phyloP scores from a whole-genome alignment of 2,888 invertebrate genomes.

The Pilophorus perplexus region DNA sequence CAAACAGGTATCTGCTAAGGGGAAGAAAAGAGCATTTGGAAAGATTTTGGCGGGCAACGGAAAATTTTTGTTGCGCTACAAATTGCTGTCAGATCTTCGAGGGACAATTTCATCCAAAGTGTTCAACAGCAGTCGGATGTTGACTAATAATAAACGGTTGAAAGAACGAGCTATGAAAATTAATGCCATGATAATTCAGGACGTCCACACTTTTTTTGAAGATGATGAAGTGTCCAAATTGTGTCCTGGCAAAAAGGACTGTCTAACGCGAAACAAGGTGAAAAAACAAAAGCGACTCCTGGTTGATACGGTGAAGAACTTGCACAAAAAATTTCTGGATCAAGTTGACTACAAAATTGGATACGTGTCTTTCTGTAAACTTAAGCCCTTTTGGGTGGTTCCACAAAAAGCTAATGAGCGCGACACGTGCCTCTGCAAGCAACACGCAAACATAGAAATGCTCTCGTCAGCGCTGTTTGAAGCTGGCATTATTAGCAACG shows the following conservation, averaged over 20 bases:
- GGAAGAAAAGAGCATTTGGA: conserved; percentile 24
- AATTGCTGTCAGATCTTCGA: conserved; percentile 20
- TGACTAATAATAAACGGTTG: conserved; percentile 21
- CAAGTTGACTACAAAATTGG: conserved; percentile 28
- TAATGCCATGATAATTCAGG: conserved; percentile 5
- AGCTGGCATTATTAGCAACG: conserved; percentile 13
- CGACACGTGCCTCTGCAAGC: conserved; percentile 38
- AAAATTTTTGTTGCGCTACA: conserved; percentile 10
- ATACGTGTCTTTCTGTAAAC: conserved; percentile 30
- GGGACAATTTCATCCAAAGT: conserved; percentile 24
- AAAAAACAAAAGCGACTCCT: conserved; percentile 39
- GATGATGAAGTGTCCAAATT: conserved; percentile 35
- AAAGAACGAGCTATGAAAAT: conserved; percentile 16
- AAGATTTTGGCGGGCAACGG: conserved; percentile 25
- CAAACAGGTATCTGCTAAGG: background rate
- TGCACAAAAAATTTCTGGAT: conserved; percentile 1
- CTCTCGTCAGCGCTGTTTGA: conserved; percentile 11
- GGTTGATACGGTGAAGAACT: conserved; percentile 18
- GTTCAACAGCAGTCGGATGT: background rate
- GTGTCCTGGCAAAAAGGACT: conserved; percentile 42
- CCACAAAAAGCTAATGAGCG: conserved; percentile 21
- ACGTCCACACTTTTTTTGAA: conserved; percentile 27
- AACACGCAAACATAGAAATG: conserved; percentile 36
- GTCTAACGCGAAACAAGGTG: conserved; percentile 5
- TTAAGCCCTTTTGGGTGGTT: conserved; percentile 44